Evolutionary conservation across 2,797 vertebrate species (phyloP).

Genomic region (Sorex maritimensis): DNA sequence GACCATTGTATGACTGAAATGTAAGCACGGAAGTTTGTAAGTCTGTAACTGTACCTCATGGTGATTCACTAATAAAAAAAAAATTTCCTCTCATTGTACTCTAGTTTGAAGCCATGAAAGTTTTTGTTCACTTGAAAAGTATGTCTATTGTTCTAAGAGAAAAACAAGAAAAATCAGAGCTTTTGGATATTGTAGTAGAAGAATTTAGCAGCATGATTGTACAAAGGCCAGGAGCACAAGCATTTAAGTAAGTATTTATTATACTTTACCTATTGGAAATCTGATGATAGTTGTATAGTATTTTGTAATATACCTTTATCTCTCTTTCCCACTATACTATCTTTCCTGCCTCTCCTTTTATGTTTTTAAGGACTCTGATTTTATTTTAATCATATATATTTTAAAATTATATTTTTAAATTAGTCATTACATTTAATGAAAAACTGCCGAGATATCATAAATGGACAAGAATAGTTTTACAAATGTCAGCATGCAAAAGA

Average conservation of each 20-base stretch:
- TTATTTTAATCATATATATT: background rate
- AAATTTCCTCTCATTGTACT: conserved; percentile 67
- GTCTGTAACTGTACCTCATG: too few relatives aligned
- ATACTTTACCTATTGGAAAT: conserved; percentile 1
- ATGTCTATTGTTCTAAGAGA: conserved; percentile 95
- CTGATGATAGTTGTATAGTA: background rate
- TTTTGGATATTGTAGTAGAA: conserved; percentile 94
- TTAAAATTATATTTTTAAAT: conserved; percentile 10
- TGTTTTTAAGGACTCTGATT: conserved; percentile 39
- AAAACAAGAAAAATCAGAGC: conserved; percentile 92
- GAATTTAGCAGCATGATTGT: conserved; percentile 94
- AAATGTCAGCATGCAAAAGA: conserved; percentile 18
- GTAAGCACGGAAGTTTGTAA: too few relatives aligned
- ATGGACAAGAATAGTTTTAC: conserved; percentile 32
- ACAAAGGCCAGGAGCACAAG: conserved; percentile 97
- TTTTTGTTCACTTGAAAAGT: conserved; percentile 95
- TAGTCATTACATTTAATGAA: conserved; percentile 3
- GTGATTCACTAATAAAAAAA: too few relatives aligned
- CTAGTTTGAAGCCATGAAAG: conserved; percentile 97
- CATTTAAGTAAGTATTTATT: conserved; percentile 93
- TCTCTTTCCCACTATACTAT: background rate
- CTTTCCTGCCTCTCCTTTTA: conserved; percentile 33
- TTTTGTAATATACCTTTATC: conserved; percentile 23
- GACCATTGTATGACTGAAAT: too few relatives aligned
- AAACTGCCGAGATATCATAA: conserved; percentile 38